phyloP scores from a whole-genome alignment of 2,113 vertebrate genomes.

The Columba livia region DNA sequence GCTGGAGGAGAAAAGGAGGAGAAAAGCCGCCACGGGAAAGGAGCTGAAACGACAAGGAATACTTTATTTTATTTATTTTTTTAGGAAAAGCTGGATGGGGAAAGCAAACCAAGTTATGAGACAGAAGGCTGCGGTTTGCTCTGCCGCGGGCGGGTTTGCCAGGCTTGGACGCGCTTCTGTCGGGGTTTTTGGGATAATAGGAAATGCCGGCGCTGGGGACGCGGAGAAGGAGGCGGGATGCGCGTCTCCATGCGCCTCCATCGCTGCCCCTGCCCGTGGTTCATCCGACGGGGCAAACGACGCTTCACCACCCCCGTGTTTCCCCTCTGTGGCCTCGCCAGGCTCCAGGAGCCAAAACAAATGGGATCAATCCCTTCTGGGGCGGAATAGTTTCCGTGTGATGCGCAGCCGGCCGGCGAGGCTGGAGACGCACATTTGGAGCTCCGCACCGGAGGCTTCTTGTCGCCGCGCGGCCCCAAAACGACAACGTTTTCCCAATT shows the following conservation, averaged over 20 bases:
- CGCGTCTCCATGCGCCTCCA: no score
- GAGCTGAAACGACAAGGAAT: not conserved
- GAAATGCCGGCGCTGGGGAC: not conserved
- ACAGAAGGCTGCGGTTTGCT: not conserved
- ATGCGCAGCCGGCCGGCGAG: not conserved
- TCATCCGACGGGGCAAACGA: no score
- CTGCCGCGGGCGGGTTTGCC: not conserved
- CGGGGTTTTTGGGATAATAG: not conserved
- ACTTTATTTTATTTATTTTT: not conserved
- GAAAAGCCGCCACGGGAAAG: not conserved
- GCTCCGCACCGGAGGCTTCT: not conserved
- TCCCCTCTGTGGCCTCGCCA: accelerated
- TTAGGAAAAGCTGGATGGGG: not conserved
- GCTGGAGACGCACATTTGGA: not conserved
- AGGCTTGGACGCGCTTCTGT: not conserved
- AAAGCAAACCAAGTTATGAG: not conserved
- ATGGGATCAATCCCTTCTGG: not conserved
- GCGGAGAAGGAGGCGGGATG: not conserved
- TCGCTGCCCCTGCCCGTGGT: no score
- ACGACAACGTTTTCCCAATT: not conserved
- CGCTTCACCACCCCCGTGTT: not conserved
- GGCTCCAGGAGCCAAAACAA: not conserved
- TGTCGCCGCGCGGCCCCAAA: not conserved
- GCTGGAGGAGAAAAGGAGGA: not conserved
- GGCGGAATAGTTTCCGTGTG: slow-evolving; percentile 33